Base-by-base conservation (phyloP, 2,113 vertebrate species). In the Pelobates fuscus region DNA sequence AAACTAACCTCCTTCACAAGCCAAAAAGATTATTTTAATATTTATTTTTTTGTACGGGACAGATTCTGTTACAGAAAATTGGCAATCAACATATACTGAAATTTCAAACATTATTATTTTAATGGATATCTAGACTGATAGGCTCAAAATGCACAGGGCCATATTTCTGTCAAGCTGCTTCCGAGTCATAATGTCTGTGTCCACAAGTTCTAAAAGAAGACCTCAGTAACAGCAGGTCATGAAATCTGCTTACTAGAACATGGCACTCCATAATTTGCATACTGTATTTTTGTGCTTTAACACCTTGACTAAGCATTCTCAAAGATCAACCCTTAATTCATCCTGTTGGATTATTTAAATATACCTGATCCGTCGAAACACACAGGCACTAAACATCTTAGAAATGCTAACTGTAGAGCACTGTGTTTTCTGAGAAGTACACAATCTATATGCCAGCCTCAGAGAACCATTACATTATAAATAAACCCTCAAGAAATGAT, bases 1-100 rank as follows among this genome's bases (percentile, higher is more conserved):
- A 67, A 54, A 29, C n/a, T n/a, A 11, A 5, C 17, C n/a, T 32
- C 52, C 12, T 2, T 11, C 21, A n/a, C 5, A n/a, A 12, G 26
- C 46, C 44, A 64, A 41, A 37, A 21, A 63, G 41, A n/a, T n/a
- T n/a, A n/a, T n/a, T n/a, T n/a, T n/a, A n/a, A n/a, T n/a, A n/a
- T n/a, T n/a, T n/a, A n/a, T n/a, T 63, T 67, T 29, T 67, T 30
- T 68, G 15, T 3, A 25, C 37, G n/a, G 24, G 21, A 14, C 8
- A 29, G 24, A 60, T 60, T 3, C 24, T 60, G 21, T 44, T 65
- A 46, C 29, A 43, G 63, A 65, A 65, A 25, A 44, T 27, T 25
- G 44, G 37, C 41, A 67, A 41, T 52, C 43, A n/a, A 17, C 23
- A 15, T 67, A 67, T 49, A 67, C n/a, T 27, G 2, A 26, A n/a